Evolutionary conservation across 2,113 vertebrate genomes (phyloP).

Genomic region (Eurystomus gularis): DNA sequence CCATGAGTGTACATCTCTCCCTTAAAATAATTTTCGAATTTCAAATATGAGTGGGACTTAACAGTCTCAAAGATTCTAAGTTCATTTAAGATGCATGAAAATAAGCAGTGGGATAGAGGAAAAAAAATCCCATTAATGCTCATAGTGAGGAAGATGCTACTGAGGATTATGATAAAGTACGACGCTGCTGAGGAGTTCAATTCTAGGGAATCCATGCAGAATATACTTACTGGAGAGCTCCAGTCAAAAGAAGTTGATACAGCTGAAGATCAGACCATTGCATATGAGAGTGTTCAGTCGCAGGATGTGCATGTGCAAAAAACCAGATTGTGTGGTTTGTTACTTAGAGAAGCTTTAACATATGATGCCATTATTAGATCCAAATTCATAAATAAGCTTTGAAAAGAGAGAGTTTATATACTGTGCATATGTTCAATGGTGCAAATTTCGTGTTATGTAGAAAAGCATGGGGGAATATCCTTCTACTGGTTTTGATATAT

Average conservation of each 20-base stretch:
- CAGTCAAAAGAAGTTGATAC: background rate
- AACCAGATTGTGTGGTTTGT: background rate
- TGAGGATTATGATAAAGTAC: background rate
- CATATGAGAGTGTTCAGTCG: background rate
- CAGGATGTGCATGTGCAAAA: background rate
- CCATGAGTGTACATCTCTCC: background rate
- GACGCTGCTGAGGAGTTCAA: background rate
- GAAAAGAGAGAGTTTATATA: background rate
- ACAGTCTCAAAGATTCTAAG: background rate
- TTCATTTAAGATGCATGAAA: background rate
- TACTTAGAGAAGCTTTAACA: background rate
- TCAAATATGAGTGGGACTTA: background rate
- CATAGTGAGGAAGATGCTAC: background rate
- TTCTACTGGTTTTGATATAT: background rate
- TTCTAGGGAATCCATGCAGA: background rate
- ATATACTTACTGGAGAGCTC: background rate
- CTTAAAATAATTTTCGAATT: background rate
- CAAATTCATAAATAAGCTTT: background rate
- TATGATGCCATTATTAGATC: background rate
- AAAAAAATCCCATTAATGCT: background rate
- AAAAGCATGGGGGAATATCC: background rate
- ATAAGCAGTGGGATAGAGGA: background rate
- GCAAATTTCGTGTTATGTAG: background rate
- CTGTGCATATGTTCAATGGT: background rate
- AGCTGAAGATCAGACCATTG: background rate